Evolutionary conservation across 2,797 vertebrate genomes (phyloP).

Genomic region (Anolis apletophallus): DNA sequence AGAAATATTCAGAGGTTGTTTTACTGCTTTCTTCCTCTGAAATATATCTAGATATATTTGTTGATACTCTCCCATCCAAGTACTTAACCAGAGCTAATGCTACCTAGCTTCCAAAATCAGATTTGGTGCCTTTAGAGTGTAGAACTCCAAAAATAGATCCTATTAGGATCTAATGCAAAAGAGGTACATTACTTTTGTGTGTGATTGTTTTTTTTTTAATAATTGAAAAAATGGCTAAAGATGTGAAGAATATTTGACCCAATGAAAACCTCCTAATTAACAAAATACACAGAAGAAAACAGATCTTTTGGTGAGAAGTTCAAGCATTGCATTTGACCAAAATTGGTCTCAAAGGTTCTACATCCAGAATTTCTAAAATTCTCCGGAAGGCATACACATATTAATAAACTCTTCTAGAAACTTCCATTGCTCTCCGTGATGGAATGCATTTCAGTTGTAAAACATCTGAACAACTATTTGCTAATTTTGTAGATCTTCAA

Average conservation of each 20-base stretch:
- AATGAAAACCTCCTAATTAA: constrained; percentile 13
- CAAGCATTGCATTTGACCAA: constrained; percentile 17
- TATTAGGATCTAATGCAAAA: background rate
- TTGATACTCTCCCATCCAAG: too few species aligned
- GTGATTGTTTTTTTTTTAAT: background rate
- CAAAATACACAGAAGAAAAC: background rate
- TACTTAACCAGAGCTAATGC: too few species aligned
- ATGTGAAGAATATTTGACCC: background rate
- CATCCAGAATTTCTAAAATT: too few species aligned
- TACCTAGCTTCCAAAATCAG: too few species aligned
- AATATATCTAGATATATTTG: too few species aligned
- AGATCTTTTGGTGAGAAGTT: background rate
- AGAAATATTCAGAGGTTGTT: background rate
- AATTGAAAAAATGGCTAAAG: background rate
- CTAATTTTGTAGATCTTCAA: too few species aligned
- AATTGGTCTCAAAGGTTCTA: background rate
- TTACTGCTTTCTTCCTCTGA: background rate
- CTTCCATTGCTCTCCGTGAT: too few species aligned
- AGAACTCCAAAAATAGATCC: background rate
- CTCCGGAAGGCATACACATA: too few species aligned
- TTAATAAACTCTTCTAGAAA: too few species aligned
- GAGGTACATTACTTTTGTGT: background rate
- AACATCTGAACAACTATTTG: too few species aligned
- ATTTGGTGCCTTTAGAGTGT: background rate
- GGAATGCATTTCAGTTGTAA: too few species aligned